Evolutionary conservation across 2,888 invertebrate genomes (phyloP), one percentile per base, ranked within the genome.

Genomic region (Galeopsomyia nigrocyanea): DNA sequence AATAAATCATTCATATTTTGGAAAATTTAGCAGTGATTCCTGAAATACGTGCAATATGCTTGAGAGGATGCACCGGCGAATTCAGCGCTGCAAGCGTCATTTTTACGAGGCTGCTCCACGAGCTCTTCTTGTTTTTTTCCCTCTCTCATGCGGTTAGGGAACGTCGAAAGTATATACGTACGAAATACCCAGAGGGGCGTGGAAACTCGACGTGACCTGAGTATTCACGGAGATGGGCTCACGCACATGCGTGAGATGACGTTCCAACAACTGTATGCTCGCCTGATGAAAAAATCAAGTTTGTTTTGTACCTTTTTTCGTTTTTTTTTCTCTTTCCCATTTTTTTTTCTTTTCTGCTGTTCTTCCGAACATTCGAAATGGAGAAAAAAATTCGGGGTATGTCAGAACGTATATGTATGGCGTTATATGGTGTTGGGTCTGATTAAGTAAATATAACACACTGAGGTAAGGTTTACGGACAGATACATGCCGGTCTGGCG

Each of bases 251-350:
- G 26, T 53, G 39, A 39, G 39, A 39, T 10, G 47, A 22, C 49
- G 19, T 47, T 71, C 65, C 64, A 55, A 0, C 60, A 0, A 19
- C 31, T 17, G 78, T 78, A 79, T 83, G 80, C 73, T 80, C 64
- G 78, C 82, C 83, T 81, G 79, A 60, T 82, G 74, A 78, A 82
- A 81, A 83, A 80, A 82, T 82, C 79, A 79, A 80, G 79, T 79
- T 81, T 80, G 79, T 80, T 82, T 82, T 81, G 80, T 79, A 79
- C 77, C 78, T 79, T 76, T 79, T 80, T 80, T 79, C 78, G 78
- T 80, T 77, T 16, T 55, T 39, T 31, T 31, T 46, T 55, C 50
- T 56, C 51, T 67, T 68, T 68, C 31, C 39, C 49, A 31, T 47
- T 53, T 66, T 51, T 74, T 51, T 31, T 10, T 39, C 39, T 10